Base-by-base conservation (phyloP, 2,888 invertebrate genomes). In the Calameuta filiformis region DNA sequence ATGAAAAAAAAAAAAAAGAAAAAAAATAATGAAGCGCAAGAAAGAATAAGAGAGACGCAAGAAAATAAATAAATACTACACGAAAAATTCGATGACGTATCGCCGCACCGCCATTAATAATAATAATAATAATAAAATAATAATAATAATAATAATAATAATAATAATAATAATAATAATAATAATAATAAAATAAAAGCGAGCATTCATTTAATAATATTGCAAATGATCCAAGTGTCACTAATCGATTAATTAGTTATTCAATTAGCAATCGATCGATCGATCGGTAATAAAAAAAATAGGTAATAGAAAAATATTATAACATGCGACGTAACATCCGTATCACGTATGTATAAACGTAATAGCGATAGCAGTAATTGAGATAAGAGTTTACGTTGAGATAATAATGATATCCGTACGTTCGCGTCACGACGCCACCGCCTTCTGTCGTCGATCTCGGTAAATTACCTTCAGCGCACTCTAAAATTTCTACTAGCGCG, bases 71-170 rank as follows among this genome's bases (percentile, higher is more conserved):
- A 77, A 75, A 77, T 79, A 77, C 68, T 79, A 77, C 78, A 77
- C 40, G 40, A 56, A 23, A 23, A 23, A 23, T 56, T 23, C 40
- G 40, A 15, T 15, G 40, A 15, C 23, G 40, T 56, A 40, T 23
- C 40, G 40, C 40, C 23, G 40, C 23, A 79, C 82, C 80, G 79
- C 81, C 79, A 82, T 82, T 81, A 87, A 89, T 88, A 89, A 89
- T 23, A 76, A 76, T 76, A 76, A 37, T 80, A 76, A 79, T 77
- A 73, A 73, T 77, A 77, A 75, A 33, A 82, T 78, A 84, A 82
- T 83, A 83, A 81, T 76, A 79, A 80, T 80, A 78, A 35, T 71
- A 75, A 77, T 77, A 84, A 82, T 83, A 83, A 81, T 76, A 79
- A 80, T 80, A 78, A 35, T 71, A 75, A 77, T 73, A 75, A 76